Base-by-base conservation (phyloP, 2,797 vertebrate genomes). In the Eospalax fontanierii region DNA sequence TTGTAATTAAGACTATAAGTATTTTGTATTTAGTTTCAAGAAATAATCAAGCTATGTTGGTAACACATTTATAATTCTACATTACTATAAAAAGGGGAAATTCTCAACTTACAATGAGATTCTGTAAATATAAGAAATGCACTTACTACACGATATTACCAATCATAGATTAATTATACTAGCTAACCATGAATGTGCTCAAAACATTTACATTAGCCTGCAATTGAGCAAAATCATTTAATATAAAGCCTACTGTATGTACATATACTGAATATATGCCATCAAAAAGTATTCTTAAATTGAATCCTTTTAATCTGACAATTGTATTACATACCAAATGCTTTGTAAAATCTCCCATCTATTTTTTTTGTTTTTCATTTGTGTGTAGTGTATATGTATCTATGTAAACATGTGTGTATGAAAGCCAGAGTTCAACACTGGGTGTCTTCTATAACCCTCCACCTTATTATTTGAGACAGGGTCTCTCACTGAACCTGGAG, bases 61-160 rank as follows among this genome's bases (percentile, higher is more conserved):
- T 19, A 87, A 90, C 10, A 54, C 82, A n/a, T n/a, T 11, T 50
- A 74, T 26, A 18, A 92, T 66, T 83, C 46, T 50, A 59, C 9
- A 78, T 81, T 79, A 54, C 12, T 14, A 54, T 90, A 89, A 93
- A 93, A 90, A 94, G 19, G n/a, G 24, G 19, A 93, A 89, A 86
- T 38, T 50, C 40, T 88, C 43, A 46, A 63, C 38, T 71, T 46
- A 78, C 7, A 68, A 59, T 15, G 43, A 54, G 30, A 61, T 87
- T 71, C 71, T 76, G 21, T 40, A 86, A 66, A 6, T 59, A 22
- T 75, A 43, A 65, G 50, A 85, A 70, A 85, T 70, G 22, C 61
- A 79, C 30, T 33, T 61, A 92, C 35, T 35, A 86, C 1, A 54
- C 14, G 43, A 24, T 30, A n/a, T 22, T 68, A 78, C 30, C 21